Evolutionary conservation across 2,113 vertebrate species (phyloP), one percentile per base, ranked within the genome.

Genomic region (Elanoides forficatus): DNA sequence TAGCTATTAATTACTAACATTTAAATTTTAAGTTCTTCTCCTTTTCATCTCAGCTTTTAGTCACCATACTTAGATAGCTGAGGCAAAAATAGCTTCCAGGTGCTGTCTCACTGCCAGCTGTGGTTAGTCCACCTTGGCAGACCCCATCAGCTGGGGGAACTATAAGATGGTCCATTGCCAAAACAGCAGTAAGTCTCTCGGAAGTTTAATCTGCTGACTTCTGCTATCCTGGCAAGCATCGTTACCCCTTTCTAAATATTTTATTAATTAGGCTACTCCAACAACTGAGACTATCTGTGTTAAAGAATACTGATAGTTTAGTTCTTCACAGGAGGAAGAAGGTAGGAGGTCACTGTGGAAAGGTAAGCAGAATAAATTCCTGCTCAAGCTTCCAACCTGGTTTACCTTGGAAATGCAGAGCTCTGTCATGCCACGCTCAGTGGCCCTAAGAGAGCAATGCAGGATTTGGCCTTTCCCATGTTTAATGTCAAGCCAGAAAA

Each of bases 401-500:
- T 79, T 82, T 92, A 30, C 29, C 72, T 52, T 73, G 67, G 75
- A 93, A 88, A 73, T 53, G n/a, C 52, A 71, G 20, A 79, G 60
- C 47, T 81, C 42, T 48, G 26, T 47, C 26, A 52, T 42, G 16
- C 60, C 55, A 4, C 14, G 18, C 43, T 88, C 53, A 50, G 36
- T 34, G 45, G 53, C 55, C 34, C 53, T 34, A 42, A 36, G 26
- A 63, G 3, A 58, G 25, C n/a, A 88, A 48, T 43, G 66, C 38
- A 81, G 26, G 36, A 68, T 86, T 73, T 88, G 42, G 22, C 56
- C 60, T 83, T 83, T 92, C 62, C 62, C 34, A 5, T 36, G 13
- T 93, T 93, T 82, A 80, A 86, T 81, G 80, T 86, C 67, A 88
- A 95, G 45, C 11, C 55, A 92, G 74, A 95, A 92, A 38, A 50